phyloP scores from a whole-genome alignment of 2,888 invertebrate genomes.

The Scaptomyza flava region DNA sequence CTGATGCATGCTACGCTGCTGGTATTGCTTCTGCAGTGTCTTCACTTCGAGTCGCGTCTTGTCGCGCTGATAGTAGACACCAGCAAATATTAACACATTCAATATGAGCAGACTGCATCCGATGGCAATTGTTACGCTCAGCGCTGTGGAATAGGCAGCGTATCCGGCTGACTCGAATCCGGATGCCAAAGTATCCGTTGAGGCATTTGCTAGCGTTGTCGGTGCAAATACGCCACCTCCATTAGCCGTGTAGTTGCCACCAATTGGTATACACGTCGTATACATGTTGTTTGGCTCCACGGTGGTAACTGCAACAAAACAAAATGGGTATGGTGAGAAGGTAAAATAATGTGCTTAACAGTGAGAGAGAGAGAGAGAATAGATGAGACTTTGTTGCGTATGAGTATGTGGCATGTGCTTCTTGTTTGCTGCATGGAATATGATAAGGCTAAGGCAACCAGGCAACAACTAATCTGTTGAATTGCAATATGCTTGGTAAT shows the following conservation, averaged over 20 bases:
- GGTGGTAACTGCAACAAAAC: conserved; percentile 80
- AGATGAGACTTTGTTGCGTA: conserved; percentile 25
- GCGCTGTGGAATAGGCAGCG: conserved; percentile 95
- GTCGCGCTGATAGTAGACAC: conserved; percentile 96
- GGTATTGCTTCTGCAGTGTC: conserved; percentile 89
- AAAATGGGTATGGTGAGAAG: background rate
- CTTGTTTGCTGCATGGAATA: conserved; percentile 20
- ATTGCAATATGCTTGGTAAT: background rate
- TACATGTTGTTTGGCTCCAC: conserved; percentile 84
- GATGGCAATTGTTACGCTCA: conserved; percentile 97
- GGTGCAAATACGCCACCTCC: conserved; percentile 84
- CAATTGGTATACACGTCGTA: conserved; percentile 86
- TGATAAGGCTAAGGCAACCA: conserved; percentile 6
- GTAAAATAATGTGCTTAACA: background rate
- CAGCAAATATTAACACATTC: conserved; percentile 96
- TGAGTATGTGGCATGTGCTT: conserved; percentile 35
- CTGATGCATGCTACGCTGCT: conserved; percentile 88
- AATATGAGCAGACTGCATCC: conserved; percentile 97
- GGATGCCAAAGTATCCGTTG: conserved; percentile 89
- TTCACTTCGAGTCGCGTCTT: conserved; percentile 93
- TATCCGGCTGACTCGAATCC: conserved; percentile 93
- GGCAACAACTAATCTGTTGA: conserved; percentile 19
- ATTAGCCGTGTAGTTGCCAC: conserved; percentile 81
- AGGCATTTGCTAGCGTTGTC: conserved; percentile 87
- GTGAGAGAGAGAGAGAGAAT: conserved; percentile 2